Base-by-base conservation (phyloP, 2,113 vertebrate species). In the Motacilla alba region DNA sequence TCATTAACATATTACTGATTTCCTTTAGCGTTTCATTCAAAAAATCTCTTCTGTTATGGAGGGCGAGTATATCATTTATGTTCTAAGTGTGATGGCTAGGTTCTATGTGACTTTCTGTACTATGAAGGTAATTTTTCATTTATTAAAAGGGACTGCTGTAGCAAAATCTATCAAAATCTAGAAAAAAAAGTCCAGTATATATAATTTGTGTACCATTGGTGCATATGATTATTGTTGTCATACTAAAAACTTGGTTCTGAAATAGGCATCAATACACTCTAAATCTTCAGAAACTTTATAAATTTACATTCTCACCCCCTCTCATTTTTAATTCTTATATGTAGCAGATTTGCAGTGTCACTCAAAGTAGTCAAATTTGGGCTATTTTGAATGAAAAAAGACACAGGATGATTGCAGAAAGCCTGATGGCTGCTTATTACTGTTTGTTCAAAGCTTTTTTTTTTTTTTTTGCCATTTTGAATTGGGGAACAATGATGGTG, bases 401-500 rank as follows among this genome's bases (percentile, higher is more conserved):
- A 46, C 9, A 44, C 7, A 15, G 46, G 37, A 53, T 74, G 13
- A 43, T 7, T 43, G 2, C 1, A 30, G 31, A 92, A 90, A 72
- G 7, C 18, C 7, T 76, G 66, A n/a, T 39, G 55, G 17, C 9
- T 47, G 3, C 18, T 59, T 80, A 27, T 6, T 58, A 10, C 7
- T 28, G 2, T 63, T 92, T 80, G 27, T 44, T 81, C 31, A 33
- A 52, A 60, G 13, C 35, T n/a, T n/a, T n/a, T n/a, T n/a, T n/a
- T 6, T 11, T 39, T 50, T 35, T 41, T 72, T 50, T 16, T 84
- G 7, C 39, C 33, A 4, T 44, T 70, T 53, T 72, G 31, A 94
- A 26, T 0, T 4, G 6, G 14, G 9, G 2, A 7, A 56, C 7
- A 60, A 75, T 7, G 3, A 11, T 19, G 8, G 3, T 53, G 19